These are phyloP conservation scores for Psittacula derbiana DNA, from an alignment of 2,797 vertebrate species.

Conservation along the genomic window DNA sequence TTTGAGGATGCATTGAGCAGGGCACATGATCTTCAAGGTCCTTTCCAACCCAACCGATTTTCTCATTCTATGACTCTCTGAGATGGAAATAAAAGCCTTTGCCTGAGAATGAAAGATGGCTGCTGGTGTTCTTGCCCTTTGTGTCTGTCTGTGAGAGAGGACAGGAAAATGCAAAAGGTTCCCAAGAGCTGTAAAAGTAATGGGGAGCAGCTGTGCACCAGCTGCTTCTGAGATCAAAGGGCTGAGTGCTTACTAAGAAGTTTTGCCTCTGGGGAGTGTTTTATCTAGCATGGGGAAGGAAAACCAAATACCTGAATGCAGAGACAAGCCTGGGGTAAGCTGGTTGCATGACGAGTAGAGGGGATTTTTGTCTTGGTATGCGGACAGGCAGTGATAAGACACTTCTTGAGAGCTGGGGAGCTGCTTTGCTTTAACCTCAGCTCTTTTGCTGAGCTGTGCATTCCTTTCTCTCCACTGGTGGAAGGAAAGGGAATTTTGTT, in stretches of 20 bases:
- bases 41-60: background rate
- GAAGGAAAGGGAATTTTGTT: background rate
- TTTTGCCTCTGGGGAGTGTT: constrained; percentile 18
- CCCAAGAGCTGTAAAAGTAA: background rate
- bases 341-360: background rate
- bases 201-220: constrained; percentile 40
- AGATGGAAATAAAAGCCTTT: background rate
- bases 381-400: background rate
- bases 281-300: constrained; percentile 1
- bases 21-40: background rate
- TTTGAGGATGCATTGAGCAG: background rate
- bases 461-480: background rate
- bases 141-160: background rate
- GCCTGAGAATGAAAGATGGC: background rate
- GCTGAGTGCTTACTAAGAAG: background rate
- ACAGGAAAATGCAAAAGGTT: background rate
- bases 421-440: background rate
- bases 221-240: constrained; percentile 43
- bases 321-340: constrained; percentile 5
- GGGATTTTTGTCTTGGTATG: background rate
- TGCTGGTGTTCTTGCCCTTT: background rate
- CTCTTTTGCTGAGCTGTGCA: background rate
- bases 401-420: background rate
- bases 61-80: background rate
- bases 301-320: background rate